Evolutionary conservation across 2,888 invertebrate genomes (phyloP).

Genomic region (Oxystoma pomonae): DNA sequence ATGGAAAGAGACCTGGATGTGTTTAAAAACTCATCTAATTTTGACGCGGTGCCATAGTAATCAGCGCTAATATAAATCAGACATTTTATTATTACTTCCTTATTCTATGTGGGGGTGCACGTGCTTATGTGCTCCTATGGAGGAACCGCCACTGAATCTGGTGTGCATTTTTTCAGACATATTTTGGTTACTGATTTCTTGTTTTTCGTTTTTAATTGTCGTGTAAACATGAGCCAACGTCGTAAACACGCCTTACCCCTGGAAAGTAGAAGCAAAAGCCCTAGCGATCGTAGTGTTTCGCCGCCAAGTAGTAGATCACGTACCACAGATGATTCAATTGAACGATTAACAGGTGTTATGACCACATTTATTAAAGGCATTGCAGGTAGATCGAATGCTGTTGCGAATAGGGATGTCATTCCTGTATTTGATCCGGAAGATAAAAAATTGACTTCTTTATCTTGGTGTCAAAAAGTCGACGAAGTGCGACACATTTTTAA

Average conservation of each 20-base stretch:
- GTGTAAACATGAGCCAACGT: background rate
- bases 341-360: background rate
- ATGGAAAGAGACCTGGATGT: too few species aligned
- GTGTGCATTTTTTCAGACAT: too few species aligned
- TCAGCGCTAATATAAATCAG: too few species aligned
- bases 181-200: background rate
- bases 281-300: background rate
- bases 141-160: too few species aligned
- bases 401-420: background rate
- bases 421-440: conserved; percentile 12
- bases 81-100: too few species aligned
- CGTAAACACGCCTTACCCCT: background rate
- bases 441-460: too few species aligned
- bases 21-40: too few species aligned
- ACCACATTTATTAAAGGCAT: background rate
- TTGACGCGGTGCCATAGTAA: too few species aligned
- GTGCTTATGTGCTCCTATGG: too few species aligned
- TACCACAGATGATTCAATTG: background rate
- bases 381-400: background rate
- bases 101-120: too few species aligned
- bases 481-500: conserved; percentile 19
- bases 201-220: background rate
- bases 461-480: conserved; percentile 24
- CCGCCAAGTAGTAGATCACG: background rate
- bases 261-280: background rate